These are phyloP conservation scores for Elmis aenea DNA, from an alignment of 2,888 invertebrate species.

Conservation along the genomic window DNA sequence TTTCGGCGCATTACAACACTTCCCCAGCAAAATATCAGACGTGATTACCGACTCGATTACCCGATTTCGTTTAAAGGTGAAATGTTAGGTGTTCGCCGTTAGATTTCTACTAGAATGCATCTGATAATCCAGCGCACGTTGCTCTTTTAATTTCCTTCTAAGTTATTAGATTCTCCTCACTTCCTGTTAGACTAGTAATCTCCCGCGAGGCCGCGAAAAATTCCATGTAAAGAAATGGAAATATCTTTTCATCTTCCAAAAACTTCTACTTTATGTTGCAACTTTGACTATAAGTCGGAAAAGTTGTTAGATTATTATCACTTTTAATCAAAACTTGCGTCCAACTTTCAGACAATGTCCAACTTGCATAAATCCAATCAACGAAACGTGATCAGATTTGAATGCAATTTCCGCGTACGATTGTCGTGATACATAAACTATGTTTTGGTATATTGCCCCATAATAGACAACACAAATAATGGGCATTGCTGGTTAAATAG, in stretches of 20 bases:
- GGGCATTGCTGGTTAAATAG: too few species aligned
- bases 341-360: constrained; percentile 13
- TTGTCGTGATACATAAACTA: too few species aligned
- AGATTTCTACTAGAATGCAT: neutral
- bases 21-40: neutral
- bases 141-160: constrained; percentile 24
- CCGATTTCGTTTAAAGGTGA: neutral
- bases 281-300: constrained; percentile 17
- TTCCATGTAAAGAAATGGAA: constrained; percentile 17
- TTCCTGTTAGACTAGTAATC: constrained; percentile 19
- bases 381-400: constrained; percentile 6
- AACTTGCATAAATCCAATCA: constrained; percentile 13
- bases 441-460: too few species aligned
- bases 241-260: constrained; percentile 18
- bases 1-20: neutral
- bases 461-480: too few species aligned
- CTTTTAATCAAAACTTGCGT: constrained; percentile 20
- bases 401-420: too few species aligned
- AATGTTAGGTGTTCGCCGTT: neutral
- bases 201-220: constrained; percentile 16
- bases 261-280: constrained; percentile 18
- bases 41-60: neutral
- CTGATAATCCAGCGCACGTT: constrained; percentile 21
- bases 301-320: constrained; percentile 19
- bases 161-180: constrained; percentile 23